Conservation (phyloP, 2,888 invertebrate genomes). For the Synergus gifuensis region DNA sequence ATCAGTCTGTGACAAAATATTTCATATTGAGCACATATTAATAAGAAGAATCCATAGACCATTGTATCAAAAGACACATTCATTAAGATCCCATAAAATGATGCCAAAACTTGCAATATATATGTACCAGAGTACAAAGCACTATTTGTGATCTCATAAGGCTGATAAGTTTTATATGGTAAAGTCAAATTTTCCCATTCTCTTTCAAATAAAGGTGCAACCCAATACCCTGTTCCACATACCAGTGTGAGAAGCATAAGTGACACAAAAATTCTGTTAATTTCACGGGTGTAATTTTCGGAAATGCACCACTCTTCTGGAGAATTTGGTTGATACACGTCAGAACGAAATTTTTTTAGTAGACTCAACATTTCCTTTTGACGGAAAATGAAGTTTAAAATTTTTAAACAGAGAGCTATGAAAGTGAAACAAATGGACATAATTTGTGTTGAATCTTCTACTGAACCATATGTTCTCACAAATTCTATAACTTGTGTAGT, state of each 20-base stretch:
- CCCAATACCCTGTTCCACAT: background rate
- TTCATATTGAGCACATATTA: constrained; percentile 44
- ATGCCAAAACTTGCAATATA: constrained; percentile 32
- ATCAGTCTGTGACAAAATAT: constrained; percentile 34
- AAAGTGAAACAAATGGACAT: constrained; percentile 45
- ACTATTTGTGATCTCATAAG: constrained; percentile 38
- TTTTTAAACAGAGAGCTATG: constrained; percentile 40
- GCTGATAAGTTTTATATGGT: constrained; percentile 46
- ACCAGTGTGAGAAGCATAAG: constrained; percentile 42
- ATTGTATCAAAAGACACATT: constrained; percentile 48
- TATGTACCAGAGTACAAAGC: constrained; percentile 25
- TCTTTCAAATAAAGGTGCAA: constrained; percentile 35
- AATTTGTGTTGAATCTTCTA: constrained; percentile 38
- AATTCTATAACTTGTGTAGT: constrained; percentile 37
- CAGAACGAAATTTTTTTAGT: constrained; percentile 31
- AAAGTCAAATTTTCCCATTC: background rate
- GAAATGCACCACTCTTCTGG: constrained; percentile 39
- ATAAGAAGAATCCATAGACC: constrained; percentile 47
- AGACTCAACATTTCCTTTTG: constrained; percentile 33
- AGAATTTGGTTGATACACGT: constrained; percentile 18
- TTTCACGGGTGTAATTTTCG: background rate
- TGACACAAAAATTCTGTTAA: constrained; percentile 33
- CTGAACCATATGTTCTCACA: background rate
- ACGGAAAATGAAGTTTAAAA: constrained; percentile 42
- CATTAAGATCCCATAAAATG: constrained; percentile 39